Evolutionary conservation across 1,140 invertebrate genomes (phyloP).

Genomic region (Notospermus geniculatus): DNA sequence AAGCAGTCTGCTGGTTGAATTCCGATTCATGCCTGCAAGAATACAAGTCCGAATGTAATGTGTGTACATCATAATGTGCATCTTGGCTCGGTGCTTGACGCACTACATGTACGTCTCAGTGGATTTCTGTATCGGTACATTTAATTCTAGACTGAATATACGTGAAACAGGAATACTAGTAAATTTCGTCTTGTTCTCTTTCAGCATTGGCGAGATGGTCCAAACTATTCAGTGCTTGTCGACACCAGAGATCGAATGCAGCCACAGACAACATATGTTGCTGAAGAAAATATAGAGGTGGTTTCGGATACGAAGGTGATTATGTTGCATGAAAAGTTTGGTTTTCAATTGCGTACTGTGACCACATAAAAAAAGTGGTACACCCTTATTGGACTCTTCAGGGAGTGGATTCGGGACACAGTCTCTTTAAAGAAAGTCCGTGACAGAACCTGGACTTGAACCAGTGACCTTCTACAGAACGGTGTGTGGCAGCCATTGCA

Average conservation of each 20-base stretch:
- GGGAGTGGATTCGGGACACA: not conserved
- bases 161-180: not conserved
- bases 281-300: conserved; percentile 55
- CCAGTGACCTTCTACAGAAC: not conserved
- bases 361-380: not conserved
- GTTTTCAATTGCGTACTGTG: not conserved
- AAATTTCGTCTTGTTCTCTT: conserved; percentile 23
- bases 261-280: conserved; percentile 54
- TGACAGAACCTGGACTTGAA: not conserved
- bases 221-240: conserved; percentile 57
- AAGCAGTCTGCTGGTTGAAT: too few relatives aligned
- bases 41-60: too few relatives aligned
- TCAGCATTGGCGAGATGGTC: conserved; percentile 46
- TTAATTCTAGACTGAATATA: too few relatives aligned
- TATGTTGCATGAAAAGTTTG: too few relatives aligned
- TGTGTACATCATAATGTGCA: too few relatives aligned
- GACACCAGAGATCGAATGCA: conserved; percentile 50
- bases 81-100: too few relatives aligned
- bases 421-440: not conserved
- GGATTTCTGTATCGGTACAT: too few relatives aligned
- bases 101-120: too few relatives aligned
- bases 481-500: too few relatives aligned
- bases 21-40: too few relatives aligned
- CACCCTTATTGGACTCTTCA: not conserved
- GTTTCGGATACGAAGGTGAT: conserved; percentile 41